These are phyloP conservation scores for Isichthys henryi DNA, from an alignment of 2,113 vertebrate genomes.

Conservation along the genomic window DNA sequence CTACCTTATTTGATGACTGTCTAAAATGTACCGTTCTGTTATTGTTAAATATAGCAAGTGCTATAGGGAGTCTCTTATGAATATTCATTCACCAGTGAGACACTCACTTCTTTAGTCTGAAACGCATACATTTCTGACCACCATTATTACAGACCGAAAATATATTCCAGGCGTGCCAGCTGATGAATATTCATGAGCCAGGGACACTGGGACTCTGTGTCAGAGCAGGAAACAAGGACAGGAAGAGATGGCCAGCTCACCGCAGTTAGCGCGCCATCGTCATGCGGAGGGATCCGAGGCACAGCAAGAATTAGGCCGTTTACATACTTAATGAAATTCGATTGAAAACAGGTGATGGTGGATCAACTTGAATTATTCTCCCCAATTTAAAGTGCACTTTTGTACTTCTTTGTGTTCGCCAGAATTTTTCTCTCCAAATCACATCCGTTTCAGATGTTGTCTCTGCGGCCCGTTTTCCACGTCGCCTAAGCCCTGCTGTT, in stretches of 20 bases:
- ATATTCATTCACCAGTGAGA: constrained; percentile 2
- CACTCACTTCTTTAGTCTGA: not conserved
- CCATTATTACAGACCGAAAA: not conserved
- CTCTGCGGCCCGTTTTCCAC: not conserved
- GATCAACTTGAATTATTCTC: not conserved
- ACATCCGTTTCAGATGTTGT: not conserved
- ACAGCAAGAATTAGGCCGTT: not conserved
- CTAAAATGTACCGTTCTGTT: not conserved
- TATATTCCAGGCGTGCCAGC: not conserved
- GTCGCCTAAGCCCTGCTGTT: not conserved
- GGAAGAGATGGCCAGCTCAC: not conserved
- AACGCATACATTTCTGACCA: not conserved
- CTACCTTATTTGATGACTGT: not conserved
- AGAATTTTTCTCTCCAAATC: not conserved
- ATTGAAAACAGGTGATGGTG: not conserved
- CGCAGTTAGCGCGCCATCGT: not conserved
- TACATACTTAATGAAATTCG: not conserved
- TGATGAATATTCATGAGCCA: not conserved
- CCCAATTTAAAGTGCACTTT: not conserved
- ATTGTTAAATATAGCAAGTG: not conserved
- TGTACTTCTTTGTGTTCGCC: not conserved
- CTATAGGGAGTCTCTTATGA: not conserved
- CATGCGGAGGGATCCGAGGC: not conserved
- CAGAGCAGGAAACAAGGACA: not conserved
- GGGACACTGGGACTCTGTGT: not conserved